A percentile compares a stretch with the other conserved stretches of the same genome.
phyloP scores from a whole-genome alignment of 2,888 invertebrate species.

The Chaetogeoica ovagalla region DNA sequence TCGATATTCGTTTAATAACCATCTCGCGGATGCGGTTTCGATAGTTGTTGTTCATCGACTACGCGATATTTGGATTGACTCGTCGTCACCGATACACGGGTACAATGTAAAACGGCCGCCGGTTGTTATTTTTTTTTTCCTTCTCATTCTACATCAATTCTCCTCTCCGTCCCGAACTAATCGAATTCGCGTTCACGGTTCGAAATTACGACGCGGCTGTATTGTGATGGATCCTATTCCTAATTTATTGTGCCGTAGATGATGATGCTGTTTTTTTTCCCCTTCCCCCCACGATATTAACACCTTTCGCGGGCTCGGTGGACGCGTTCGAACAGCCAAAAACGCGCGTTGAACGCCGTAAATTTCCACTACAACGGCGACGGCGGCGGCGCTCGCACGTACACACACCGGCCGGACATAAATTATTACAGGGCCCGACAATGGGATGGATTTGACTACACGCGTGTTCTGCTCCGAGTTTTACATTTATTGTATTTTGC shows the following conservation, averaged over 20 bases:
- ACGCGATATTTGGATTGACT: too few species aligned
- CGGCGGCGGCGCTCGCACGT: conserved; percentile 29
- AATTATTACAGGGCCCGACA: conserved; percentile 42
- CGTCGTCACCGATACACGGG: too few species aligned
- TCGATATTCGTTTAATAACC: too few species aligned
- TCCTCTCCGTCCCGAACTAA: too few species aligned
- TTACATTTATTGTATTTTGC: conserved; percentile 44
- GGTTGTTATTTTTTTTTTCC: too few species aligned
- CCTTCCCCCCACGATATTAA: conserved; percentile 30
- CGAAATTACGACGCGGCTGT: too few species aligned
- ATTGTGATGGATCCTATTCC: conserved; percentile 17
- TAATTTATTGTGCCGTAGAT: conserved; percentile 39
- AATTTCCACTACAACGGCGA: conserved; percentile 43
- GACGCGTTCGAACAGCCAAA: conserved; percentile 50
- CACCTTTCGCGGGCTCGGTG: conserved; percentile 48
- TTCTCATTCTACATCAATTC: too few species aligned
- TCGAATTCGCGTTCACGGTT: too few species aligned
- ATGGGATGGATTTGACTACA: conserved; percentile 44
- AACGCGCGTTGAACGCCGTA: conserved; percentile 49
- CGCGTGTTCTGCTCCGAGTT: conserved; percentile 39
- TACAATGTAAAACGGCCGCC: too few species aligned
- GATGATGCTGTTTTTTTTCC: conserved; percentile 44
- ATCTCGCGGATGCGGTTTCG: too few species aligned
- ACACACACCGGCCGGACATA: conserved; percentile 10
- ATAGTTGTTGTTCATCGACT: too few species aligned